phyloP scores from a whole-genome alignment of 2,797 vertebrate genomes.

The Trichosurus vulpecula region DNA sequence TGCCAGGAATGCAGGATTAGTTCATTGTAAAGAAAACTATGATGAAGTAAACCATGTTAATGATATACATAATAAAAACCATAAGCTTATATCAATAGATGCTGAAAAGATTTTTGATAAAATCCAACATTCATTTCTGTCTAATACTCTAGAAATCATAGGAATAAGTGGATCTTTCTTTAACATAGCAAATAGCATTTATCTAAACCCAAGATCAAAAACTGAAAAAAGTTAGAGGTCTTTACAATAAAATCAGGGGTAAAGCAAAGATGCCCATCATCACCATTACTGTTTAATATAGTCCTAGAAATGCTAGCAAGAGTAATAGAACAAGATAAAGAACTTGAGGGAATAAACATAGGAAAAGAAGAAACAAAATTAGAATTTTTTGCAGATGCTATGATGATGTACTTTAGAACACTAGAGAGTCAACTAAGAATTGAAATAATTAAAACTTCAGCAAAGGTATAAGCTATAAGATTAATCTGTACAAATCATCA shows the following conservation, averaged over 20 bases:
- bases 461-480: not conserved
- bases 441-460: not conserved
- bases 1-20: not conserved
- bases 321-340: not conserved
- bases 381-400: not conserved
- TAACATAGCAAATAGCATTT: not conserved
- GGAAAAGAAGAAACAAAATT: not conserved
- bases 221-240: not conserved
- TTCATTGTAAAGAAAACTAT: not conserved
- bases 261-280: not conserved
- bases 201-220: not conserved
- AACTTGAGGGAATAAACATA: not conserved
- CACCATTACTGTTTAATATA: not conserved
- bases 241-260: not conserved
- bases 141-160: not conserved
- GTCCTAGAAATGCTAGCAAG: not conserved
- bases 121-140: not conserved
- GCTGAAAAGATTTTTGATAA: not conserved
- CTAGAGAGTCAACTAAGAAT: not conserved
- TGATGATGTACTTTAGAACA: not conserved
- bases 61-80: not conserved
- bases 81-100: not conserved
- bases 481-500: not conserved
- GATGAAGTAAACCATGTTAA: not conserved
- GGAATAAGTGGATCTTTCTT: not conserved